Conservation (phyloP, 2,113 vertebrate genomes). For the Odobenus rosmarus region DNA sequence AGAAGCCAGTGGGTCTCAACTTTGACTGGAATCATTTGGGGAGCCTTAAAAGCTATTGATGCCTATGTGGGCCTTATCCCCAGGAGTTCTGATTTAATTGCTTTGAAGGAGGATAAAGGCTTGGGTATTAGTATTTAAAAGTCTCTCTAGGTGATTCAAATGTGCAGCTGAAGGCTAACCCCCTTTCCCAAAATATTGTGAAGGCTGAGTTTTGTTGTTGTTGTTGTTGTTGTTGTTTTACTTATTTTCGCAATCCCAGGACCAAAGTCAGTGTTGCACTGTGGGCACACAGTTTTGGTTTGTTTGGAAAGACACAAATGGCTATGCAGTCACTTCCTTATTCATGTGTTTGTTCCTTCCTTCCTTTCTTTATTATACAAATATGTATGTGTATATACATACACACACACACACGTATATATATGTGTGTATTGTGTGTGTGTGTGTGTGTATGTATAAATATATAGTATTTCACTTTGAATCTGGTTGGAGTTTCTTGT, state of each 20-base stretch:
- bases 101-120: not conserved
- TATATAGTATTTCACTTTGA: not conserved
- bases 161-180: not conserved
- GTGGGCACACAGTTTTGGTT: not conserved
- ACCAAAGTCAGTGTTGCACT: not conserved
- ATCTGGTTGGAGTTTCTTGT: not conserved
- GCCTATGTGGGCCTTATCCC: not conserved
- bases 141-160: not conserved
- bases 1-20: not conserved
- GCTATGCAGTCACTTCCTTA: not conserved
- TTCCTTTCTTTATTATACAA: not conserved
- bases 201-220: not conserved
- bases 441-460: not conserved
- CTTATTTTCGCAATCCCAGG: not conserved
- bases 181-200: not conserved
- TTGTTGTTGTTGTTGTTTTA: not conserved
- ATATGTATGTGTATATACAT: not conserved
- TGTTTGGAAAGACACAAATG: not conserved
- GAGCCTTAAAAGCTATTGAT: conserved; percentile 7
- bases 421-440: too few species aligned
- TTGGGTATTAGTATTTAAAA: not conserved
- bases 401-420: too few species aligned
- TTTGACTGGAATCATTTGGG: conserved; percentile 4
- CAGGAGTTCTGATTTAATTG: conserved; percentile 3
- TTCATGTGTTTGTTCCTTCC: not conserved